A percentile compares a stretch with the other conserved stretches of the same genome.
phyloP scores from a whole-genome alignment of 2,888 invertebrate species.

The Erpobdella octoculata region DNA sequence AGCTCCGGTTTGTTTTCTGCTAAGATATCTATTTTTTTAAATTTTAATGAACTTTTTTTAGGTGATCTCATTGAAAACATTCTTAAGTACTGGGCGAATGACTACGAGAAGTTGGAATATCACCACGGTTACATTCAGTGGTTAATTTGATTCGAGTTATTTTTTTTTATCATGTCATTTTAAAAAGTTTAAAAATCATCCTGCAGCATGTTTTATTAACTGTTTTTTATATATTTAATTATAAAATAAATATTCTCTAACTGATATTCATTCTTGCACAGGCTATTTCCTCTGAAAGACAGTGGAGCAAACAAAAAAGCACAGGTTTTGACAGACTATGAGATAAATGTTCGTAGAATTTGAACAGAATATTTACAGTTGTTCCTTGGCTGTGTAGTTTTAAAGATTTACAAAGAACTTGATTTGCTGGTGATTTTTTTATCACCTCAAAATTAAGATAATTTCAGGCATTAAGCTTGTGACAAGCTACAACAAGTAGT shows the following conservation, averaged over 20 bases:
- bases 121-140: constrained; percentile 37
- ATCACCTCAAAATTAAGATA: no score
- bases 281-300: constrained; percentile 24
- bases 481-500: no score
- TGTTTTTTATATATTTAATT: no score
- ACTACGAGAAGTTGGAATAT: constrained; percentile 30
- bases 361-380: background rate
- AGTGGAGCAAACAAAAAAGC: constrained; percentile 11
- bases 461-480: no score
- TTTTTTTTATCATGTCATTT: no score
- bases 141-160: no score
- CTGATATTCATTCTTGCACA: background rate
- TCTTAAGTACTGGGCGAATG: constrained; percentile 29
- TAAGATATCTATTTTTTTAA: no score
- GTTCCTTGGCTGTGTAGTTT: background rate
- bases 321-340: background rate
- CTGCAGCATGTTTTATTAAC: no score
- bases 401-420: background rate
- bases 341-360: constrained; percentile 10
- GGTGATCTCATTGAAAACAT: constrained; percentile 35
- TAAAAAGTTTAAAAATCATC: no score
- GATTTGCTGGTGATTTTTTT: background rate
- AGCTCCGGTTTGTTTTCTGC: background rate
- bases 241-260: background rate
- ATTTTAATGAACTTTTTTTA: background rate